A percentile compares a stretch with the other conserved stretches of the same genome.
phyloP scores from a whole-genome alignment of 1,140 invertebrate species.

The Diuraphis noxia region DNA sequence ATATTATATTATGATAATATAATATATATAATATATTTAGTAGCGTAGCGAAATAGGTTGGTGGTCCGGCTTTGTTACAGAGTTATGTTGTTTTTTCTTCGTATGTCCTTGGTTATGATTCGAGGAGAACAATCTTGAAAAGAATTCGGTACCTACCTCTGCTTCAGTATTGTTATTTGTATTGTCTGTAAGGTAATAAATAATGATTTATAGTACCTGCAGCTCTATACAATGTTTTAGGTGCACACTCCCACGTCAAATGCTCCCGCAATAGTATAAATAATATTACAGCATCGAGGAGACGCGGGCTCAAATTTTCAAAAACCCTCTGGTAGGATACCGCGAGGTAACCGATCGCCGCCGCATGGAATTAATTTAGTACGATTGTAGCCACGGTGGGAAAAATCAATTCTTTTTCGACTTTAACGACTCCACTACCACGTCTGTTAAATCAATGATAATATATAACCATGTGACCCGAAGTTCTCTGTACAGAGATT shows the following conservation, averaged over 20 bases:
- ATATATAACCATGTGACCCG: no score
- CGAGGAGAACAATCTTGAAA: background rate
- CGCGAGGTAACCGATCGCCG: background rate
- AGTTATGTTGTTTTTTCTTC: background rate
- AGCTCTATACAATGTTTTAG: background rate
- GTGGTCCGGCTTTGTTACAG: background rate
- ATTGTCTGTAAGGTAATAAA: background rate
- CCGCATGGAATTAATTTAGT: no score
- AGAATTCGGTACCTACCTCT: background rate
- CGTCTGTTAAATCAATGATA: background rate
- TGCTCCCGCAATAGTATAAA: background rate
- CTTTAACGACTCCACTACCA: background rate
- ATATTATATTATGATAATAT: background rate
- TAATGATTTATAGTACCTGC: background rate
- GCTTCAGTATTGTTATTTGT: background rate
- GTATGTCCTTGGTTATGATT: background rate
- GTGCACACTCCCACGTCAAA: background rate
- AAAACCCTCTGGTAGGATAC: background rate
- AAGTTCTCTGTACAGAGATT: background rate
- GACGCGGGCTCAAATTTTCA: background rate
- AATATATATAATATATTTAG: background rate
- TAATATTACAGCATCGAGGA: no score
- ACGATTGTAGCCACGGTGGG: background rate
- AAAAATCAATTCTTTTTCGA: background rate
- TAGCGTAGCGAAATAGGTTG: background rate